Evolutionary conservation across 2,113 vertebrate genomes (phyloP).

Genomic region (Bothrops jararaca): DNA sequence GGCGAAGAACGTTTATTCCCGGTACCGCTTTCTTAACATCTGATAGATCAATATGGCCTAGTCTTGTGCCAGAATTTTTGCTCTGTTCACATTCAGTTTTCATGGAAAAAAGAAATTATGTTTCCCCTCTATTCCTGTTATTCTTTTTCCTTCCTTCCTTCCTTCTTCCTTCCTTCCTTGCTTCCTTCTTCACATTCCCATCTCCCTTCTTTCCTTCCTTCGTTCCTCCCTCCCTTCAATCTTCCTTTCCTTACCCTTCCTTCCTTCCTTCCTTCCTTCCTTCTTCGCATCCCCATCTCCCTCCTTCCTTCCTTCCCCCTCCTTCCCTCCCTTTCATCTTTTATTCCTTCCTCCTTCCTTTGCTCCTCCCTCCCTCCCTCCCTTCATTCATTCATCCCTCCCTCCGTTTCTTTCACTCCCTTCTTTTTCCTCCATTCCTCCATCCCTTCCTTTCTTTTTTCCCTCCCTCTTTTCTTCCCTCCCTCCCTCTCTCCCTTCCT

Average conservation of each 20-base stretch:
- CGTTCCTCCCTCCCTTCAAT: no score
- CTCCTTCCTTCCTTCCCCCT: no score
- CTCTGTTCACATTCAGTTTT: background rate
- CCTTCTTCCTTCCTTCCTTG: background rate
- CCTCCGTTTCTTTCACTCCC: accelerated
- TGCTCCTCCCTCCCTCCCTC: background rate
- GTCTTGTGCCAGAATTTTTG: background rate
- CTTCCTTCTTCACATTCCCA: no score
- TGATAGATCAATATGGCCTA: background rate
- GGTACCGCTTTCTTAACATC: background rate
- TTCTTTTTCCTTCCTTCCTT: background rate
- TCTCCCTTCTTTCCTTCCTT: no score
- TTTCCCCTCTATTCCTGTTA: background rate
- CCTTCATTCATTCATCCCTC: background rate
- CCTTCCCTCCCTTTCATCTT: no score
- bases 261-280: no score
- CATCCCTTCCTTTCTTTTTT: no score
- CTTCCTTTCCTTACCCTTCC: no score
- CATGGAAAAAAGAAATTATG: background rate
- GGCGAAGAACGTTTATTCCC: background rate
- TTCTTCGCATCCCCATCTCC: no score
- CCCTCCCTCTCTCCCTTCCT: no score
- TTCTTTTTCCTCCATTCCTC: background rate
- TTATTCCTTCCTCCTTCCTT: no score
- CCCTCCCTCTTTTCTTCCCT: no score